These are phyloP conservation scores for Hoplostethus atlanticus DNA, from an alignment of 2,797 vertebrate species.

Conservation along the genomic window DNA sequence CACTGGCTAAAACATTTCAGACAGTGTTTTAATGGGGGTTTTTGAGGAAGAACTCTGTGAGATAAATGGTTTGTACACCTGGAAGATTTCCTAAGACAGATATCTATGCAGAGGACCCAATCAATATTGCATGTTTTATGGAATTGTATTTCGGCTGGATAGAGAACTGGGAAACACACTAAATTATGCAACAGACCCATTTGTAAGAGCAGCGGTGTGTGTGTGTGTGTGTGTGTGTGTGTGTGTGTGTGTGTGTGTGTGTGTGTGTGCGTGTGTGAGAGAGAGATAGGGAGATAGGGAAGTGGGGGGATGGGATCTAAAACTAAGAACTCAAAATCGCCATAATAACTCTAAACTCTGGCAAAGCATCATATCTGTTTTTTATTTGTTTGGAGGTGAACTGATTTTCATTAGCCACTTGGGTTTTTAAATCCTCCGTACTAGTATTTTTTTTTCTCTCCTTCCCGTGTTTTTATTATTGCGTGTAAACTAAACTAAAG, in stretches of 20 bases:
- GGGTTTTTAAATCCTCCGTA: no score
- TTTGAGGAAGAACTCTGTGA: constrained; percentile 14
- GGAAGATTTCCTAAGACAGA: constrained; percentile 53
- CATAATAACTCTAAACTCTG: no score
- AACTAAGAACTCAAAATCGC: no score
- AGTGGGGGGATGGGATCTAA: not conserved
- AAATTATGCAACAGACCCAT: constrained; percentile 85
- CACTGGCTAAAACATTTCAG: not conserved
- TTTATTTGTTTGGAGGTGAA: no score
- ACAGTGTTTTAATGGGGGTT: not conserved
- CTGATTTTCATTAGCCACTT: no score
- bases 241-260: constrained; percentile 29
- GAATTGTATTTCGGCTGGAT: constrained; percentile 80
- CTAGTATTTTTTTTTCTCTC: no score
- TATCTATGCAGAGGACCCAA: constrained; percentile 62
- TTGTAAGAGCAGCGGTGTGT: constrained; percentile 69
- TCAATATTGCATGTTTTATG: constrained; percentile 81
- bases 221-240: constrained; percentile 40
- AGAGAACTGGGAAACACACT: constrained; percentile 81
- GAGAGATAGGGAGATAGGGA: not conserved
- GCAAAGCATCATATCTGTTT: no score
- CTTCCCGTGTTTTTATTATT: no score
- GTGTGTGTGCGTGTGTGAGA: constrained; percentile 20
- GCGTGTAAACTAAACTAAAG: not conserved
- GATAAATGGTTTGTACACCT: constrained; percentile 22